Conservation (phyloP, 64 coral and sea anemone genomes). For the Porites australiensis region DNA sequence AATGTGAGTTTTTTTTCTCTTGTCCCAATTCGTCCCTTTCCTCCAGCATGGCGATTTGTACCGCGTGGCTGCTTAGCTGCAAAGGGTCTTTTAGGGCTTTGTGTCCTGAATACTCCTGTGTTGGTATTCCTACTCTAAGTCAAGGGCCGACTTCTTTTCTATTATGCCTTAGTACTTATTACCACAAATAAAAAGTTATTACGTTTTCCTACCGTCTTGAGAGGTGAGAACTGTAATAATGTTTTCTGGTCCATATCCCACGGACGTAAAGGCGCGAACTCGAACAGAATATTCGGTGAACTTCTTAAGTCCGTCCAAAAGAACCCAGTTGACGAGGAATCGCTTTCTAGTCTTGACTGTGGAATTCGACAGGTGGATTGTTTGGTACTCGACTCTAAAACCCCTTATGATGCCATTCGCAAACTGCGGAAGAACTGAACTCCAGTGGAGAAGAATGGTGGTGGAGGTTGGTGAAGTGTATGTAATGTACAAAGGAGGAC, state of each 20-base stretch:
- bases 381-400: background rate
- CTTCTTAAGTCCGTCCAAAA: conserved; percentile 50
- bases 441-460: conserved; percentile 18
- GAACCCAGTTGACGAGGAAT: background rate
- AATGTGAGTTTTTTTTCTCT: no score
- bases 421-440: conserved; percentile 9
- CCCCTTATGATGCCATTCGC: conserved; percentile 43
- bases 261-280: conserved; percentile 47
- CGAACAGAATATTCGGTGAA: conserved; percentile 64
- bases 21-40: no score
- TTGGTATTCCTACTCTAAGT: no score
- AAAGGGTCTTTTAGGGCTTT: no score
- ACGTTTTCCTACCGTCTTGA: conserved; percentile 64
- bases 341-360: background rate
- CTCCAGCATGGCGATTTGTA: no score
- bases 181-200: no score
- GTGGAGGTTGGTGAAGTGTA: conserved; percentile 36
- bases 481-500: conserved; percentile 21
- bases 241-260: conserved; percentile 60
- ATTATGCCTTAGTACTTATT: no score
- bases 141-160: no score
- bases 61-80: no score
- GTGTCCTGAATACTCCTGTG: no score
- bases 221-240: conserved; percentile 28
- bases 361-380: background rate